phyloP scores from a whole-genome alignment of 1,140 invertebrate genomes.

The Apis cerana region DNA sequence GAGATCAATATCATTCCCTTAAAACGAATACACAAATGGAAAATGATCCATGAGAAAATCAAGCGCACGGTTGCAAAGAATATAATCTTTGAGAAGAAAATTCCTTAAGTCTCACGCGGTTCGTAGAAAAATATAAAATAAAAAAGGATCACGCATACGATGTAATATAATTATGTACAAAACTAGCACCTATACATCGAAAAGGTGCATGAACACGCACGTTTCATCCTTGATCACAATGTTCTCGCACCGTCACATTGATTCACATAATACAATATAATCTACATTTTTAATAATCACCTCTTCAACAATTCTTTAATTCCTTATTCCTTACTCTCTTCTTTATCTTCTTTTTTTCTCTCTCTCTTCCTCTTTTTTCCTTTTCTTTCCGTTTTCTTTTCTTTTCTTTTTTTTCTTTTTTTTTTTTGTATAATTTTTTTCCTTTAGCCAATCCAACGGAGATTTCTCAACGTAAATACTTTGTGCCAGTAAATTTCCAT shows the following conservation, averaged over 20 bases:
- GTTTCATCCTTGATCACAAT: conserved; percentile 63
- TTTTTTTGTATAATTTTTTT: conserved; percentile 37
- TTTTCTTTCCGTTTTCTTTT: not conserved
- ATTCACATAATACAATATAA: conserved; percentile 43
- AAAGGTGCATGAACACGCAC: not conserved
- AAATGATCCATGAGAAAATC: not conserved
- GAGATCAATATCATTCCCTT: conserved; percentile 27
- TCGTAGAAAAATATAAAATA: conserved; percentile 45
- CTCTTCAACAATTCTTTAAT: not conserved
- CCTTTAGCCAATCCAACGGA: conserved; percentile 59
- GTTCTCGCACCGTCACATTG: conserved; percentile 9
- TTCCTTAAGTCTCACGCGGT: not conserved
- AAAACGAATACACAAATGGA: conserved; percentile 14
- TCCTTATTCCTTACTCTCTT: no score
- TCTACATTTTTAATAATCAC: conserved; percentile 42
- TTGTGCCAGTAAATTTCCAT: conserved; percentile 46
- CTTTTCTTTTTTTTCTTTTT: not conserved
- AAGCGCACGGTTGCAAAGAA: not conserved
- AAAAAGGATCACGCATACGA: conserved; percentile 20
- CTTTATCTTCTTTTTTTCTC: not conserved
- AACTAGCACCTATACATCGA: not conserved
- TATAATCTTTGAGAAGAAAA: not conserved
- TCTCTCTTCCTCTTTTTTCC: no score
- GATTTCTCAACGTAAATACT: conserved; percentile 44
- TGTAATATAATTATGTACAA: conserved; percentile 18